Base-by-base conservation (phyloP, 2,888 invertebrate genomes). In the Hydriomena furcata region DNA sequence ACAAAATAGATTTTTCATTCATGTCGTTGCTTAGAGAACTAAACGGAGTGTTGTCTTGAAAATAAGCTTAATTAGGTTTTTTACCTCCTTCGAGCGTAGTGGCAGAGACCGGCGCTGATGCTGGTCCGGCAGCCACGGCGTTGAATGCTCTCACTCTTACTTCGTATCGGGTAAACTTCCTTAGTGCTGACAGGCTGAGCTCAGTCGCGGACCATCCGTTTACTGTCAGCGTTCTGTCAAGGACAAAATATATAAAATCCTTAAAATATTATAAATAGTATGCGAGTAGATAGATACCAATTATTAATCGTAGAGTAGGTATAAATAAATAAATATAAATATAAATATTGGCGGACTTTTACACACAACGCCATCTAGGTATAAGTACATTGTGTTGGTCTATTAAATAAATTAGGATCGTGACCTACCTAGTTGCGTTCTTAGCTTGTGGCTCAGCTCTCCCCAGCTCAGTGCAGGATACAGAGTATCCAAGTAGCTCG, bases 141-240 rank as follows among this genome's bases (percentile, higher is more conserved):
- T 96, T 97, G 77, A 95, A 96, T 0, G 96, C 96, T 53, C 94
- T 92, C 12, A 96, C 94, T 1, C 94, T 93, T 5, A 97, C 92
- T 45, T 94, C 93, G 77, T 97, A 97, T 40, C 94, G 93, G 0
- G 96, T 95, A 73, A 95, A 96, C 71, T 96, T 95, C 49, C 93
- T 92, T 17, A 95, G 82, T 0, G 94, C 93, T 2, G 92, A 92
- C 23, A 95, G 77, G 17, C 92, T 92, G 36, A 94, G 89, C 59
- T 93, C 93, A 5, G 92, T 91, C 0, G 92, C 81, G 0, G 95
- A 94, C 94, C 95, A 95, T 0, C 95, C 95, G 71, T 94, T 94
- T 7, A 95, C 94, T 40, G 90, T 90, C 3, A 90, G 60, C 0
- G 86, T 87, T 40, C 89, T 88, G 67, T 84, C 92, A 68, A 91